Evolutionary conservation across 1,140 invertebrate species (phyloP), one percentile per base, ranked within the genome.

Genomic region (Tribolium castaneum): DNA sequence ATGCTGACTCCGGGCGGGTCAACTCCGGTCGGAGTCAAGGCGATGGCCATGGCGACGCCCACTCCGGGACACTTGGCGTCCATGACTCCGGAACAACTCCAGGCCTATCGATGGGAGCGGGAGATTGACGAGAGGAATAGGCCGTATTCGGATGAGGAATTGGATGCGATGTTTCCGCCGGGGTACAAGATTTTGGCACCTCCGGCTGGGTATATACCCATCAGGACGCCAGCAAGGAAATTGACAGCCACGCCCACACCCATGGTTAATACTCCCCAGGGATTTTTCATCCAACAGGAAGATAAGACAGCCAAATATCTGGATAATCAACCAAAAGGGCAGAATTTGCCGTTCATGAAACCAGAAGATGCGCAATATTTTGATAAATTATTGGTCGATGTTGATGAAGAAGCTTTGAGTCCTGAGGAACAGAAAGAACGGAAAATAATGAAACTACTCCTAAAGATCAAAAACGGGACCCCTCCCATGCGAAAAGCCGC

Each of bases 291-390:
- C 82, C 97, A 99, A 88, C 90, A 91, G 77, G 94, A 96, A 87
- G 95, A 96, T 86, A 93, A 91, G 88, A 92, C 91, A 45, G 92
- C 95, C 34, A 95, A 97, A 85, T 95, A 97, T 84, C 92, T 98
- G 56, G 98, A 99, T 84, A 97, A 97, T 86, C 98, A 99, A 87
- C 98, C 98, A 0, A 98, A 99, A 87, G 89, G 89, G 10, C 90
- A 91, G 84, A 99, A 99, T 89, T 89, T 99, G 70, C 98, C 99
- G 12, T 98, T 99, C 86, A 95, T 99, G 91, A 99, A 99, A 87
- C 98, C 98, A 0, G 99, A 99, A 88, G 99, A 99, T 90, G 97
- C 99, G 19, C 99, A 99, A 87, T 99, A 99, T 89, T 99, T 99
- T 88, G 98, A 99, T 87, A 99, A 99, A 89, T 89, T 99, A 25